Conservation (phyloP, 2,888 invertebrate species). For the Pocota personata region DNA sequence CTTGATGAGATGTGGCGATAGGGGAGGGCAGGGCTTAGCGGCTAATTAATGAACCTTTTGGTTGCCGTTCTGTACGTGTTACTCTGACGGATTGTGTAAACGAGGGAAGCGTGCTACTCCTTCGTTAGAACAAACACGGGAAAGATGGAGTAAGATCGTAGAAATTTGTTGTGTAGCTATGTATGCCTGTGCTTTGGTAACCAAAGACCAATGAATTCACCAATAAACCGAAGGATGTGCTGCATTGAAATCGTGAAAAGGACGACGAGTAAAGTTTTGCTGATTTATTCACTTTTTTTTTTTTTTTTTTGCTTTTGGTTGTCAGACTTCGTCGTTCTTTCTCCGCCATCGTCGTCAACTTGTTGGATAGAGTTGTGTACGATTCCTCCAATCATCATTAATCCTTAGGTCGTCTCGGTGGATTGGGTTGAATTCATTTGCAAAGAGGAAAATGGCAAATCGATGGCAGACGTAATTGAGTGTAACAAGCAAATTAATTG, state of each 20-base stretch:
- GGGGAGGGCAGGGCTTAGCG: constrained; percentile 3
- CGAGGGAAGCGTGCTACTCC: constrained; percentile 27
- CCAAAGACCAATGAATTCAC: constrained; percentile 23
- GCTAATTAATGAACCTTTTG: constrained; percentile 71
- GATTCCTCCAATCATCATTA: constrained; percentile 46
- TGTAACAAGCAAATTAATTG: constrained; percentile 57
- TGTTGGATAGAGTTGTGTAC: constrained; percentile 15
- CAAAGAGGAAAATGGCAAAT: constrained; percentile 24
- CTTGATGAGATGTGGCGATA: constrained; percentile 20
- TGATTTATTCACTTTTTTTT: constrained; percentile 61
- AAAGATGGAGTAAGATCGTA: neutral
- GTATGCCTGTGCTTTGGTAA: constrained; percentile 1
- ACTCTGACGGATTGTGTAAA: constrained; percentile 61
- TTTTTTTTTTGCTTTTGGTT: constrained; percentile 1
- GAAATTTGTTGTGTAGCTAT: constrained; percentile 9
- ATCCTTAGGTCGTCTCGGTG: constrained; percentile 12
- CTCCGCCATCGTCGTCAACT: constrained; percentile 33
- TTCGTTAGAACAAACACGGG: constrained; percentile 13
- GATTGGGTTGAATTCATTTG: constrained; percentile 33
- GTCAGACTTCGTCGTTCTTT: neutral
- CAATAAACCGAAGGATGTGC: constrained; percentile 4
- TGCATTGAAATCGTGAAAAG: neutral
- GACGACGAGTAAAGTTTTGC: constrained; percentile 35
- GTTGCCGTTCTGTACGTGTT: constrained; percentile 56
- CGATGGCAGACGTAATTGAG: constrained; percentile 53